Base-by-base conservation (phyloP, 2,888 invertebrate genomes). In the Eupithecia abbreviata region DNA sequence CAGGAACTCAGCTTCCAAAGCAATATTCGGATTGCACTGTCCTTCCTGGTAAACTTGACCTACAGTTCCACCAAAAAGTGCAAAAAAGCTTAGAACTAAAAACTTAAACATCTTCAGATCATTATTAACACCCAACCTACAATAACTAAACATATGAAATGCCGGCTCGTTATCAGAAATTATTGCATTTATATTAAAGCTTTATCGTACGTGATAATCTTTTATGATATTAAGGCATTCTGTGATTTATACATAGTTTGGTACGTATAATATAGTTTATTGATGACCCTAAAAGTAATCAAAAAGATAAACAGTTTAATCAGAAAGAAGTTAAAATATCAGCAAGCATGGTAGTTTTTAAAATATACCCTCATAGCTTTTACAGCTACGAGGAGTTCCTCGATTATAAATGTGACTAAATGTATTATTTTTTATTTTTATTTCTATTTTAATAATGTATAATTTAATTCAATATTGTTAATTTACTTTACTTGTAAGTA, bases 31-130 rank as follows among this genome's bases (percentile, higher is more conserved):
- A 72, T 91, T 77, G 79, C 94, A 94, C 71, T 89, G 91, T 86
- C 92, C 92, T 77, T 82, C 41, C 78, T 91, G 91, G 47, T 91
- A 75, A 18, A 91, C 82, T 78, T 92, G 92, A 67, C 88, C 90
- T 67, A 85, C 86, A 88, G 89, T 87, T 79, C 83, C 83, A 81
- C 85, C 82, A 65, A 91, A 77, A 49, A 90, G 82, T 83, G 89
- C 88, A 72, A 89, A 12, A 13, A 89, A 76, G 84, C 86, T 85
- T 83, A 91, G 80, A 83, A 91, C 83, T 86, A 92, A 73, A 78
- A 85, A 81, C 79, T 85, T 88, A 67, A 77, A 84, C 90, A 92
- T 92, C 80, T 86, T 90, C 85, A 87, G 84, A 90, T 90, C 92
- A 93, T 79, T 81, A 88, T 85, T 77, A 47, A 71, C 72, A 72